Evolutionary conservation across 1,140 invertebrate genomes (phyloP).

Genomic region (Papilio machaon): DNA sequence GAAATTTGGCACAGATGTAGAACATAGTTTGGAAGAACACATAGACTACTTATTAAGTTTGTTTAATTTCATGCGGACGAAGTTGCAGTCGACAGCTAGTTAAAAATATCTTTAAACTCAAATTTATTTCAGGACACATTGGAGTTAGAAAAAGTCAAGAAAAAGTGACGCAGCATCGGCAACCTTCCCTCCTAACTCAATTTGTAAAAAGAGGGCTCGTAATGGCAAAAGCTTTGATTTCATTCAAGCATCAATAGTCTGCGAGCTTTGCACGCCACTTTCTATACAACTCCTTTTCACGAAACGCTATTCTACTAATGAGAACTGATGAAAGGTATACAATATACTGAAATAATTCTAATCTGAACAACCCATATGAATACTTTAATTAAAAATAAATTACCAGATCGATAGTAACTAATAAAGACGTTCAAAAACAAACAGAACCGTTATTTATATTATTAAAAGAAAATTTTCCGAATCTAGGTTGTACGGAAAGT

Average conservation of each 20-base stretch:
- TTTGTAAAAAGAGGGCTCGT: slow-evolving; percentile 45
- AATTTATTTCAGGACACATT: not conserved
- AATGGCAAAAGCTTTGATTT: slow-evolving; percentile 49
- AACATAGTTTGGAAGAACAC: too few relatives aligned
- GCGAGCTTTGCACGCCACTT: slow-evolving; percentile 7
- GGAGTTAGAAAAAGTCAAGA: not conserved
- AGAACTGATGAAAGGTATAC: slow-evolving; percentile 32
- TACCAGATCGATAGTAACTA: not conserved
- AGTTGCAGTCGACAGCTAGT: too few relatives aligned
- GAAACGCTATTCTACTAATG: slow-evolving; percentile 35
- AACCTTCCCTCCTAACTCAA: slow-evolving; percentile 43
- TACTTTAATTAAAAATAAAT: not conserved
- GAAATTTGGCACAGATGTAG: too few relatives aligned
- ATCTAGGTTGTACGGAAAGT: too few relatives aligned
- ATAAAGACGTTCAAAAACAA: not conserved
- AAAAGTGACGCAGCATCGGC: slow-evolving; percentile 17
- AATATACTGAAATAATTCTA: slow-evolving; percentile 20
- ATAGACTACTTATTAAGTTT: too few relatives aligned
- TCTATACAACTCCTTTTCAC: slow-evolving; percentile 42
- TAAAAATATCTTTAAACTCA: not conserved
- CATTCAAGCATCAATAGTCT: slow-evolving; percentile 40
- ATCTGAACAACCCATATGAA: not conserved
- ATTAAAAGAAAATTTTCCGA: not conserved
- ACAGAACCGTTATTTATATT: not conserved
- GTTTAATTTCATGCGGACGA: too few relatives aligned